These are phyloP conservation scores for Macrobrachium nipponense DNA, from an alignment of 1,140 invertebrate species.

Conservation along the genomic window DNA sequence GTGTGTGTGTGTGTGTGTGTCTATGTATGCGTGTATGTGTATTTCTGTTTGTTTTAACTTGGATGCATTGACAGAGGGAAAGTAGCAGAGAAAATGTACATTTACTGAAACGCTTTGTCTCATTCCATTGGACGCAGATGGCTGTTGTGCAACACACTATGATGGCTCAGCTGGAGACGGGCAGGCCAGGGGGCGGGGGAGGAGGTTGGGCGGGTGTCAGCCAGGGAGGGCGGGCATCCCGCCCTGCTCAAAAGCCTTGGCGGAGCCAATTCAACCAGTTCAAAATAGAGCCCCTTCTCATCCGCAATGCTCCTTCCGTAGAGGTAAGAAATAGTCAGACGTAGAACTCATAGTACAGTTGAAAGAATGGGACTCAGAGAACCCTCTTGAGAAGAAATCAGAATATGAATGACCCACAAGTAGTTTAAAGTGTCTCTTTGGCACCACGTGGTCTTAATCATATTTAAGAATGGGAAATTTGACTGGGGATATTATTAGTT, in stretches of 20 bases:
- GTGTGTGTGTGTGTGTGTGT: too few species aligned
- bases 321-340: conserved; percentile 46
- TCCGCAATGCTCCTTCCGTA: conserved; percentile 48
- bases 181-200: not conserved
- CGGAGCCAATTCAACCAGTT: conserved; percentile 50
- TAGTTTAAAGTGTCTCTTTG: too few species aligned
- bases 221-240: conserved; percentile 18
- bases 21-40: too few species aligned
- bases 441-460: too few species aligned
- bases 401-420: too few species aligned
- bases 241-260: conserved; percentile 30
- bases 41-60: too few species aligned
- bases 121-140: conserved; percentile 21
- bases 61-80: too few species aligned
- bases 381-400: not conserved
- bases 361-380: not conserved
- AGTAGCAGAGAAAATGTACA: too few species aligned
- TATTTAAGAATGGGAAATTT: too few species aligned
- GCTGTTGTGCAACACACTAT: conserved; percentile 52
- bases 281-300: conserved; percentile 44
- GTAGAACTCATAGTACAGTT: too few species aligned
- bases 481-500: too few species aligned
- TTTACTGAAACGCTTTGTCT: not conserved
- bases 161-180: conserved; percentile 47
- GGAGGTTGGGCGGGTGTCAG: not conserved